Evolutionary conservation across 2,113 vertebrate genomes (phyloP).

Genomic region (Hiodon tergisus): DNA sequence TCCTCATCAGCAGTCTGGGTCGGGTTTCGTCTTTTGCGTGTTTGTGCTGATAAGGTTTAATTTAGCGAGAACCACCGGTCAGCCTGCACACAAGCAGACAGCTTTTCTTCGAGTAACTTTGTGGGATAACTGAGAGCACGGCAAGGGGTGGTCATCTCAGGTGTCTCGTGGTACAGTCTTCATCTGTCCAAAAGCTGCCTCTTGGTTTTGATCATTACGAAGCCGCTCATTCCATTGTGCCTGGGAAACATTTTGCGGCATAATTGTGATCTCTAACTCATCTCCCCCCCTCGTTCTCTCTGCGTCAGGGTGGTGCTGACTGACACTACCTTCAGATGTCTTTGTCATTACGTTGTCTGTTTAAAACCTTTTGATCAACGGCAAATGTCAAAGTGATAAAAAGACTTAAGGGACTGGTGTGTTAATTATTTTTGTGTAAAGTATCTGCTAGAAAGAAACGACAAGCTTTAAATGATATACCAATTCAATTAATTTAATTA

Average conservation of each 20-base stretch:
- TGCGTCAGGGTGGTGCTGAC: neutral
- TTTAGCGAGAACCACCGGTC: too few relatives aligned
- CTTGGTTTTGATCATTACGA: too few relatives aligned
- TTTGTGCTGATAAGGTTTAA: neutral
- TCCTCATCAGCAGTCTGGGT: constrained; percentile 66
- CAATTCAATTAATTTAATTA: constrained; percentile 28
- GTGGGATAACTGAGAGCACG: too few relatives aligned
- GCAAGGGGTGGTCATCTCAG: too few relatives aligned
- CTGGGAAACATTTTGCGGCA: too few relatives aligned
- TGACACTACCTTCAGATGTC: neutral
- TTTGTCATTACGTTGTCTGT: neutral
- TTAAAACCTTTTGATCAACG: constrained; percentile 9
- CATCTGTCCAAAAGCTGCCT: too few relatives aligned
- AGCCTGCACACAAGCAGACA: too few relatives aligned
- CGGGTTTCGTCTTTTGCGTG: constrained; percentile 67
- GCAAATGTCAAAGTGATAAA: constrained; percentile 19
- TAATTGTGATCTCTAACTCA: neutral
- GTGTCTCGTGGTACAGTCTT: too few relatives aligned
- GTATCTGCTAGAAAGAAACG: constrained; percentile 11
- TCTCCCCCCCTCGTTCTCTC: neutral
- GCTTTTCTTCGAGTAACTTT: too few relatives aligned
- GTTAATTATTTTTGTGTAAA: constrained; percentile 5
- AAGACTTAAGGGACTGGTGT: constrained; percentile 3
- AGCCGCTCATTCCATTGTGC: too few relatives aligned
- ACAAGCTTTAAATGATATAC: constrained; percentile 18